A percentile compares a stretch with the other conserved stretches of the same genome.
phyloP scores from a whole-genome alignment of 2,888 invertebrate genomes.

The Philereme transversata region DNA sequence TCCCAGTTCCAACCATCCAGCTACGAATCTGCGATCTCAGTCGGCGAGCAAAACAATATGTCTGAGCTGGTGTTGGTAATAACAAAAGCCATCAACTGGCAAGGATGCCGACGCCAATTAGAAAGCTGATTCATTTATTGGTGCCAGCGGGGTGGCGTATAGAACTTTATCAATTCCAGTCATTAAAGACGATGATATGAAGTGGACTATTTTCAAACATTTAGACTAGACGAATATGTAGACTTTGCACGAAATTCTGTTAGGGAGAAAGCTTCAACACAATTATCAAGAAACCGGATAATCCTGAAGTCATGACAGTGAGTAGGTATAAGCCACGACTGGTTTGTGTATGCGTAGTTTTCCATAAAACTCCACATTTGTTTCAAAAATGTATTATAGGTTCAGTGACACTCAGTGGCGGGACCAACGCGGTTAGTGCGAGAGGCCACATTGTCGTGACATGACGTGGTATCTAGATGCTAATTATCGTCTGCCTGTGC shows the following conservation, averaged over 20 bases:
- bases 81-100: neutral
- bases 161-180: neutral
- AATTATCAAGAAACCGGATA: constrained; percentile 26
- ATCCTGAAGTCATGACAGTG: constrained; percentile 16
- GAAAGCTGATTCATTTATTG: too few species aligned
- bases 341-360: constrained; percentile 26
- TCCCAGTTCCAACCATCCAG: constrained; percentile 39
- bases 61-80: neutral
- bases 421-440: constrained; percentile 50
- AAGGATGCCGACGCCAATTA: too few species aligned
- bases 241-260: constrained; percentile 17
- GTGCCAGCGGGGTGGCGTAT: too few species aligned
- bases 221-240: constrained; percentile 6
- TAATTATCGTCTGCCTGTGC: constrained; percentile 69
- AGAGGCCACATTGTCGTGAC: constrained; percentile 65
- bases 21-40: constrained; percentile 19
- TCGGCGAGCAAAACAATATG: constrained; percentile 8
- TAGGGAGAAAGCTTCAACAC: constrained; percentile 21
- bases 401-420: constrained; percentile 63
- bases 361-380: constrained; percentile 33
- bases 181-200: constrained; percentile 1
- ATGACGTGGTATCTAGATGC: constrained; percentile 69
- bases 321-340: constrained; percentile 16
- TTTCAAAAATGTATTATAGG: constrained; percentile 44
- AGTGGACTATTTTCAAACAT: neutral